Conservation (phyloP, 2,113 vertebrate genomes). For the Seriola quinqueradiata region DNA sequence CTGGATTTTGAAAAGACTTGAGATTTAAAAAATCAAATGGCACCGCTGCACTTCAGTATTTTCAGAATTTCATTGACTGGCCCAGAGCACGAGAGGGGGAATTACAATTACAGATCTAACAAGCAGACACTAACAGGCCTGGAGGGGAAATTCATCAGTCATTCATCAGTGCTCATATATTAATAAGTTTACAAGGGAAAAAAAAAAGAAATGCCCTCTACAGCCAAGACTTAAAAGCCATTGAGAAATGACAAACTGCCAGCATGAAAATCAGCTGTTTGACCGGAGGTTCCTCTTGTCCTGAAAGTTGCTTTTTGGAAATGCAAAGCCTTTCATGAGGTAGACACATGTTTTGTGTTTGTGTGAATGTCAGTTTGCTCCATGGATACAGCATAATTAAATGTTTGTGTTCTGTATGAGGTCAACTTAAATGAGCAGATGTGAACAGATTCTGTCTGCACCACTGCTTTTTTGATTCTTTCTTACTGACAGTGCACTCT, state of each 20-base stretch:
- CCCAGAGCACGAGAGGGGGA: slow-evolving; percentile 30
- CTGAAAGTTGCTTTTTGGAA: background rate
- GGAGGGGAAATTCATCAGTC: background rate
- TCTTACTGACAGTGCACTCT: background rate
- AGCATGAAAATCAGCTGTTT: background rate
- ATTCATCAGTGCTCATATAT: background rate
- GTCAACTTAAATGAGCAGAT: slow-evolving; percentile 27
- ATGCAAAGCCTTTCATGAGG: background rate
- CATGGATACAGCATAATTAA: background rate
- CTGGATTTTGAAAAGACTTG: background rate
- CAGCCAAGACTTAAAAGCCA: background rate
- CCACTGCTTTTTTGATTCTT: slow-evolving; percentile 6
- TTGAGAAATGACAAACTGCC: background rate
- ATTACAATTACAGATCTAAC: slow-evolving; percentile 40
- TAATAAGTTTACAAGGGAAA: background rate
- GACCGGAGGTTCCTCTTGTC: background rate
- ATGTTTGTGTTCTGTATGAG: slow-evolving; percentile 7
- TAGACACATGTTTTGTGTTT: background rate
- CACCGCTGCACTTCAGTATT: background rate
- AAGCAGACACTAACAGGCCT: slow-evolving; percentile 2
- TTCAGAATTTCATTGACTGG: slow-evolving; percentile 34
- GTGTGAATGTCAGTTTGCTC: slow-evolving; percentile 3
- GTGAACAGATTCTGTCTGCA: background rate
- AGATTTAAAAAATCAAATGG: background rate
- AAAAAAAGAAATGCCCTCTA: background rate